These are phyloP conservation scores for Caenorhabditis sp. DNA, from an alignment of 2,888 invertebrate species.

Conservation along the genomic window DNA sequence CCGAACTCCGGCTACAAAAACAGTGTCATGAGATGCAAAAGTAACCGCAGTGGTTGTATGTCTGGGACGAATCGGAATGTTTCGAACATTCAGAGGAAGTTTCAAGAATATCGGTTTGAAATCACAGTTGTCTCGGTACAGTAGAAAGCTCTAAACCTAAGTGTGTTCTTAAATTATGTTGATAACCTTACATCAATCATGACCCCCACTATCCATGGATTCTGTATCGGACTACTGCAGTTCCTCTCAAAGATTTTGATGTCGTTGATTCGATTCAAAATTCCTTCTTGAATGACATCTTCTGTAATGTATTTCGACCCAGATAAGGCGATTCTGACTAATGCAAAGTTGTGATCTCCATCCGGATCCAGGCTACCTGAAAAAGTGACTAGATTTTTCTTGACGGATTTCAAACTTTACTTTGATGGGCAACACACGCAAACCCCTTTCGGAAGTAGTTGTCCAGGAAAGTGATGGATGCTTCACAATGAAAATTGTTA, in stretches of 20 bases:
- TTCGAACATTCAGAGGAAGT: slow-evolving; percentile 77
- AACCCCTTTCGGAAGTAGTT: slow-evolving; percentile 57
- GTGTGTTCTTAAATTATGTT: neutral
- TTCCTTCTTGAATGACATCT: slow-evolving; percentile 45
- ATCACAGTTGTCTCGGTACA: slow-evolving; percentile 68
- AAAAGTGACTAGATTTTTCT: neutral
- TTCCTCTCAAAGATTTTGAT: slow-evolving; percentile 54
- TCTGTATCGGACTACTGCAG: slow-evolving; percentile 12
- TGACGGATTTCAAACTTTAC: slow-evolving; percentile 5
- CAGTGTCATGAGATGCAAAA: slow-evolving; percentile 92
- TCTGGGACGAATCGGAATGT: slow-evolving; percentile 87
- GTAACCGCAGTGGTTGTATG: slow-evolving; percentile 92
- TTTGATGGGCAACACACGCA: slow-evolving; percentile 56
- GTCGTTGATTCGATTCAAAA: slow-evolving; percentile 52
- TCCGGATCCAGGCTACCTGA: slow-evolving; percentile 41
- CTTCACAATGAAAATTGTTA: slow-evolving; percentile 60
- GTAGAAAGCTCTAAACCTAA: slow-evolving; percentile 66
- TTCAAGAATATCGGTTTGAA: slow-evolving; percentile 63
- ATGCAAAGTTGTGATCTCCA: slow-evolving; percentile 37
- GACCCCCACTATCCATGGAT: slow-evolving; percentile 66
- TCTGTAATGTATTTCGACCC: slow-evolving; percentile 38
- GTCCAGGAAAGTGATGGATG: slow-evolving; percentile 62
- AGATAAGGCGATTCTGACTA: slow-evolving; percentile 38
- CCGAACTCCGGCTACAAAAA: slow-evolving; percentile 95
- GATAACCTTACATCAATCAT: slow-evolving; percentile 59